Percentiles rank a stretch among this genome's conserved stretches.
Conservation (phyloP, 2,113 vertebrate genomes). For the Motacilla tschutschensis region DNA sequence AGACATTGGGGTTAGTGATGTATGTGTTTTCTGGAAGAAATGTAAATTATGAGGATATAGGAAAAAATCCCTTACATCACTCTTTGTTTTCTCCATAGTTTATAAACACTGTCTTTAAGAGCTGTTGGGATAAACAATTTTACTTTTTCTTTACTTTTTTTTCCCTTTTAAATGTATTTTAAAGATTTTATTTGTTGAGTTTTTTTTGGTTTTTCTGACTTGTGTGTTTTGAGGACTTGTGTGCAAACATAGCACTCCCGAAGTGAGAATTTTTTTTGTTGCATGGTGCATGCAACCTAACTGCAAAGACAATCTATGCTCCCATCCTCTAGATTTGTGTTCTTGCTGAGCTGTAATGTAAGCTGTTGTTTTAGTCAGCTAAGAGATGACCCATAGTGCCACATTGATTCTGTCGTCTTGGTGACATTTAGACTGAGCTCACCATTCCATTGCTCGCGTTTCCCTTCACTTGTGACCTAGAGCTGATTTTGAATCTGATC, state of each 20-base stretch:
- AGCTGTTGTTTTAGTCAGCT: background rate
- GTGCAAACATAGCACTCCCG: background rate
- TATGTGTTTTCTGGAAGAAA: background rate
- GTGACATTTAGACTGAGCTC: background rate
- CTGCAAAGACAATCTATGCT: background rate
- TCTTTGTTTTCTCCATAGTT: background rate
- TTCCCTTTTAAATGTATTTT: background rate
- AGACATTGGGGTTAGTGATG: background rate
- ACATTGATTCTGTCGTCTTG: background rate
- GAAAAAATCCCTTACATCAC: background rate
- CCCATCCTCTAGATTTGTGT: background rate
- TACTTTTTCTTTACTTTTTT: background rate
- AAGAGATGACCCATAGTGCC: background rate
- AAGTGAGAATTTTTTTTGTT: background rate
- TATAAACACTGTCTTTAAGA: background rate
- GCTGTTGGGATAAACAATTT: background rate
- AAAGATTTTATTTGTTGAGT: background rate
- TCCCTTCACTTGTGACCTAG: background rate
- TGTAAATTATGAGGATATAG: background rate
- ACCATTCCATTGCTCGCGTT: rapidly evolving
- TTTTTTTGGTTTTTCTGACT: background rate
- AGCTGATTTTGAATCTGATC: background rate
- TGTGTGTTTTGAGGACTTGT: background rate
- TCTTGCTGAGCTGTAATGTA: background rate
- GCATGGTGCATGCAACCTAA: background rate